Base-by-base conservation (phyloP, 92 coral and sea anemone genomes). In the Montipora capitata region DNA sequence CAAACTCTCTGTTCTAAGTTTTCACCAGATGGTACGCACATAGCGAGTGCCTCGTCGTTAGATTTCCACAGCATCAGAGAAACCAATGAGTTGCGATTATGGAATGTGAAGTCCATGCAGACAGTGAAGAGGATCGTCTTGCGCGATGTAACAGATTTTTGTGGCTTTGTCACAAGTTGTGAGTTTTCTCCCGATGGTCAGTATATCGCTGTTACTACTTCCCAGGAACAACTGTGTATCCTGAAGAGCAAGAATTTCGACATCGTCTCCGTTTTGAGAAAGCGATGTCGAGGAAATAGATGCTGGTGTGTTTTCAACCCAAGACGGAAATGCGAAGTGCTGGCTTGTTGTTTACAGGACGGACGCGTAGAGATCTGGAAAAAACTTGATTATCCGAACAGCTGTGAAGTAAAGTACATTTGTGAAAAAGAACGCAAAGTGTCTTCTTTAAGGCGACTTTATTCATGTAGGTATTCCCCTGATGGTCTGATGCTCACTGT, bases 291-390 rank as follows among this genome's bases (percentile, higher is more conserved):
- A 20, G 98, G 96, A 38, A 95, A 95, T 68, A 91, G 85, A 87
- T 95, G 98, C 39, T 95, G 98, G 98, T 89, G 96, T 71, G 96
- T 95, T 63, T 95, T 91, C 74, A 89, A 95, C 71, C 98, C 98
- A 5, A 64, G 94, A 2, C 91, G 89, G 74, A 71, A 81, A 9
- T 89, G 85, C 67, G 96, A 90, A 41, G 87, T 85, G 70, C 85
- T 95, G 14, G 95, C 93, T 10, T 95, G 98, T 83, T 95, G 98
- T 81, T 88, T 95, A 77, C 96, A 95, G 76, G 98, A 95, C 73
- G 98, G 98, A 52, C 85, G 98, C 62, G 85, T 95, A 67, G 94
- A 94, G 61, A 78, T 95, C 59, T 94, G 98, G 86, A 90, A 80
- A 3, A 76, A 83, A 39, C 74, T 86, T 10, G 89, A 88, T 7